Percentiles rank a stretch among this genome's conserved stretches.
Conservation (phyloP, 2,113 vertebrate species). For the Ictalurus punctatus region DNA sequence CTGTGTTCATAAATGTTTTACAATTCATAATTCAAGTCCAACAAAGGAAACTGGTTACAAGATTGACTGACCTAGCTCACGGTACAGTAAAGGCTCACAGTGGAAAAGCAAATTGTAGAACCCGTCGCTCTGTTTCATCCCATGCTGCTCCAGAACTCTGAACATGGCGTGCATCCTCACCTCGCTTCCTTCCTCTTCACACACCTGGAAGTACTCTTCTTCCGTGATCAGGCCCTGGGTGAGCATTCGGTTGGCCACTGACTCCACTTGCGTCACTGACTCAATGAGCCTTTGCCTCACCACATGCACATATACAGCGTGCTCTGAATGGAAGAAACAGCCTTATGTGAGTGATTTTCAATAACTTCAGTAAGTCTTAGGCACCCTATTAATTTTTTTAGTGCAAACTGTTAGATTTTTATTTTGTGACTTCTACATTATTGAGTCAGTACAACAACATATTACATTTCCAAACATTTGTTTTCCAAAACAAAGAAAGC, state of each 20-base stretch:
- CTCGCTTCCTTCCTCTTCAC: not conserved
- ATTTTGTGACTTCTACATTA: no score
- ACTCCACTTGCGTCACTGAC: constrained; percentile 7
- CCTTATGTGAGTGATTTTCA: not conserved
- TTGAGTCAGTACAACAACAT: no score
- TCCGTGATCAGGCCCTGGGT: constrained; percentile 19
- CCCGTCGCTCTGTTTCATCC: constrained; percentile 6
- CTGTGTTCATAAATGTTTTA: not conserved
- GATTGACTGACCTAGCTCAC: constrained; percentile 33
- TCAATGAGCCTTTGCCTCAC: constrained; percentile 16
- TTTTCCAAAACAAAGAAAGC: no score
- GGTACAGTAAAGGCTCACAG: constrained; percentile 39
- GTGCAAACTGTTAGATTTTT: no score
- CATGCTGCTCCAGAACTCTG: constrained; percentile 3
- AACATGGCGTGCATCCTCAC: constrained; percentile 2
- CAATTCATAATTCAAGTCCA: not conserved
- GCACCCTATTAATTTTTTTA: no score
- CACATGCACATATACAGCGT: not conserved
- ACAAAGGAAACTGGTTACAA: not conserved
- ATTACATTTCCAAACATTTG: no score
- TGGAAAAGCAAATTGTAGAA: constrained; percentile 25
- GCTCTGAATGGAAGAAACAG: constrained; percentile 16
- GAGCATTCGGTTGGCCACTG: constrained; percentile 22
- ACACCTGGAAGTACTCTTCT: constrained; percentile 32
- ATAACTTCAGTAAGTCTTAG: no score